phyloP scores from a whole-genome alignment of 2,797 vertebrate genomes.

The Dipus sagitta region DNA sequence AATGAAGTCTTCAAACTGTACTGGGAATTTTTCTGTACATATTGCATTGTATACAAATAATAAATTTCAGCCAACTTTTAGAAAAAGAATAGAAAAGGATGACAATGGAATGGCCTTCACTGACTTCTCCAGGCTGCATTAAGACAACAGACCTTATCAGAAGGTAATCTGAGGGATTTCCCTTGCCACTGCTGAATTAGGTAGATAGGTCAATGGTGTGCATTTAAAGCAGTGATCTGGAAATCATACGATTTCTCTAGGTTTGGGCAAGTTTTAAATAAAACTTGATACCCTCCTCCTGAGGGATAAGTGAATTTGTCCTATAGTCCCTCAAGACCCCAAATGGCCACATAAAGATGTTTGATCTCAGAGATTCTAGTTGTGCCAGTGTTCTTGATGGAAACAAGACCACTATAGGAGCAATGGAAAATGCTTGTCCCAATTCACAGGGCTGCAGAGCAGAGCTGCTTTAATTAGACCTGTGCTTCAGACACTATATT shows the following conservation, averaged over 20 bases:
- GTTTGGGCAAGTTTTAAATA: conserved; percentile 53
- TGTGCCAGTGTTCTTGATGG: background rate
- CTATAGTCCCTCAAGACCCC: conserved; percentile 16
- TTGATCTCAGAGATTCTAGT: conserved; percentile 26
- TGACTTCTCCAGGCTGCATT: background rate
- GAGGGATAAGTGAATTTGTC: conserved; percentile 55
- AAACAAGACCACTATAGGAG: conserved; percentile 16
- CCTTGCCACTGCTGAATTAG: background rate
- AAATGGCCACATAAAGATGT: background rate
- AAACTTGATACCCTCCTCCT: conserved; percentile 33
- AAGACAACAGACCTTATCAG: background rate
- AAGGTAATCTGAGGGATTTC: background rate
- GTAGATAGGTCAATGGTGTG: background rate
- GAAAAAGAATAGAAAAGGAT: background rate
- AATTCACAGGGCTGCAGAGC: background rate
- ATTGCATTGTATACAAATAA: background rate
- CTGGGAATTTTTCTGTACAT: background rate
- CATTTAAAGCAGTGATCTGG: conserved; percentile 58
- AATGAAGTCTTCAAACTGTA: background rate
- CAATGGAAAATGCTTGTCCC: background rate
- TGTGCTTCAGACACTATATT: background rate
- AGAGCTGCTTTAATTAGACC: conserved; percentile 1
- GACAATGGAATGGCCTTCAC: background rate
- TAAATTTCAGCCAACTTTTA: background rate
- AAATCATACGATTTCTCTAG: conserved; percentile 40